Base-by-base conservation (phyloP, 2,797 vertebrate species). In the Pseudomugil tenellus region DNA sequence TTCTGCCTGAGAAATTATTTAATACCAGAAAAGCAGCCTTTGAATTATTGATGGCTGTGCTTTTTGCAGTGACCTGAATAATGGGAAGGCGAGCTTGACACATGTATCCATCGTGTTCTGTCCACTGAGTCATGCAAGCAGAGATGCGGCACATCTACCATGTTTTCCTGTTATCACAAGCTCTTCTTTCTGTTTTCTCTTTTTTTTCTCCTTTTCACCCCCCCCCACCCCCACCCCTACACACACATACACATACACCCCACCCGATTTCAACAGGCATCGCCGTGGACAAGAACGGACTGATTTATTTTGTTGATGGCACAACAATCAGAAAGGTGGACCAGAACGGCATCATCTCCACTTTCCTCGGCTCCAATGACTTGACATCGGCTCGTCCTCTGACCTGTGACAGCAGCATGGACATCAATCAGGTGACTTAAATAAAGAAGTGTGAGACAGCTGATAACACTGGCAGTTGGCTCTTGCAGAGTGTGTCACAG, bases 271-370 rank as follows among this genome's bases (percentile, higher is more conserved):
- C 75, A 72, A 72, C 91, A 99, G 97, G 98, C 85, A 95, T 99
- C 77, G 95, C 97, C 0, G 90, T 98, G 25, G 97, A 98, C 89
- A 98, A 96, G 90, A 98, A 96, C 0, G 98, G 98, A 67, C 88
- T 99, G 82, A 97, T 99, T 89, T 99, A 97, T 92, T 99, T 99
- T 51, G 97, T 99, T 21, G 98, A 99, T 35, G 98, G 98, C 70
- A 98, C 97, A 56, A 97, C 98, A 68, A 98, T 99, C 87, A 94
- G 98, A 63, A 98, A 96, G 92, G 96, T 99, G 76, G 97, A 99
- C 90, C 96, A 96, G 67, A 98, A 97, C 25, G 97, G 98, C 69
- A 95, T 99, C 87, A 96, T 99, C 90, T 98, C 97, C 2, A 99
- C 98, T 14, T 92, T 99, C 81, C 95, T 99, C 17, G 98, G 98